Evolutionary conservation across 2,888 invertebrate species (phyloP).

Genomic region (Cistogaster globosa): DNA sequence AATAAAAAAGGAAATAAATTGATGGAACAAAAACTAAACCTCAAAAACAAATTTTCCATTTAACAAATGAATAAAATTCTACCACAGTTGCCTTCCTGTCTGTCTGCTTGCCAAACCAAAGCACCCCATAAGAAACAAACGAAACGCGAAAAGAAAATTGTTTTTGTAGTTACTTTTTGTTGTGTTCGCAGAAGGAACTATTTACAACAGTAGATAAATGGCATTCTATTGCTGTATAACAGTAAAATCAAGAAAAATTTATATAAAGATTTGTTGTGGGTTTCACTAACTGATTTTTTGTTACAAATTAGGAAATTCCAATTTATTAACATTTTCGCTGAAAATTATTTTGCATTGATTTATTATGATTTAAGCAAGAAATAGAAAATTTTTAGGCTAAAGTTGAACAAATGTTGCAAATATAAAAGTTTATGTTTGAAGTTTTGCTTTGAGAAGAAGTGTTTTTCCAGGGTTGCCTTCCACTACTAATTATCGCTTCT

Average conservation of each 20-base stretch:
- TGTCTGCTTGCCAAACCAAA: constrained; percentile 38
- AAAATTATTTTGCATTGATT: constrained; percentile 31
- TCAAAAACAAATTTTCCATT: constrained; percentile 37
- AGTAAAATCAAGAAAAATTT: constrained; percentile 39
- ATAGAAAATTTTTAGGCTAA: too few species aligned
- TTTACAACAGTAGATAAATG: constrained; percentile 51
- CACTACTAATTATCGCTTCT: too few species aligned
- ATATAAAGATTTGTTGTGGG: constrained; percentile 34
- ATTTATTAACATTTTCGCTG: constrained; percentile 20
- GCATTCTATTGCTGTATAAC: constrained; percentile 45
- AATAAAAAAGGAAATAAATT: too few species aligned
- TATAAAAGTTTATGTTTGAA: too few species aligned
- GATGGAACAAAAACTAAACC: constrained; percentile 11
- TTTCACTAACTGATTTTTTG: constrained; percentile 6
- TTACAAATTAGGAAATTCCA: constrained; percentile 17
- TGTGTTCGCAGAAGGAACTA: background rate
- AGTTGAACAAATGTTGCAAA: too few species aligned
- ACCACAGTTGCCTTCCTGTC: background rate
- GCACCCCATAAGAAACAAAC: background rate
- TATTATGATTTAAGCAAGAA: background rate
- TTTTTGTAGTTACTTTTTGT: background rate
- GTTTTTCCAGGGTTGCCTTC: too few species aligned
- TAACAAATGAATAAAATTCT: constrained; percentile 16
- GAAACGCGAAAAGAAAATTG: constrained; percentile 14
- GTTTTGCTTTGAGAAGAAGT: too few species aligned